phyloP scores from a whole-genome alignment of 2,113 vertebrate genomes.

The Hepsetus odoe region DNA sequence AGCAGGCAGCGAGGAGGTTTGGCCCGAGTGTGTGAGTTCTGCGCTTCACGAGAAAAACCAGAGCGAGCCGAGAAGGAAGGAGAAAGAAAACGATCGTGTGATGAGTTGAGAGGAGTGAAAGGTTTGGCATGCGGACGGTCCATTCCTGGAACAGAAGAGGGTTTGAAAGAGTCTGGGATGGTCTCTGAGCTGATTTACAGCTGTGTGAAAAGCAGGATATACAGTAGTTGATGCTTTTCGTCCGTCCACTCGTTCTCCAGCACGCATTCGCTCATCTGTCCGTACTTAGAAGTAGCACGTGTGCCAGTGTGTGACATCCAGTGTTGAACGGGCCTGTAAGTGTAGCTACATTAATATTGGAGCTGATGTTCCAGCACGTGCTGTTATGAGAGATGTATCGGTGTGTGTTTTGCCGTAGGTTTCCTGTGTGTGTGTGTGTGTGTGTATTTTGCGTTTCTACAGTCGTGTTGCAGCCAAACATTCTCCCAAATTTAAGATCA shows the following conservation, averaged over 20 bases:
- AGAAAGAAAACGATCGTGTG: not conserved
- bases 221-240: constrained; percentile 62
- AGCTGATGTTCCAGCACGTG: not conserved
- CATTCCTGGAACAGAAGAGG: constrained; percentile 50
- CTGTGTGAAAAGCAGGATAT: constrained; percentile 77
- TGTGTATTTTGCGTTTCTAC: too few species aligned
- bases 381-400: constrained; percentile 10
- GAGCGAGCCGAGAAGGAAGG: not conserved
- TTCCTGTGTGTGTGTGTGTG: constrained; percentile 26
- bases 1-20: constrained; percentile 28
- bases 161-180: constrained; percentile 56
- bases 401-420: not conserved
- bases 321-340: constrained; percentile 1
- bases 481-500: too few species aligned
- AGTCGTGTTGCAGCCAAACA: too few species aligned
- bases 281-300: not conserved
- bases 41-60: not conserved
- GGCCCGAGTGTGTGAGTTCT: constrained; percentile 15
- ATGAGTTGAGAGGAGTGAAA: constrained; percentile 33
- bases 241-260: constrained; percentile 38
- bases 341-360: constrained; percentile 30
- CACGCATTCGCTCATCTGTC: not conserved
- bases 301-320: not conserved
- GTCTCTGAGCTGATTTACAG: constrained; percentile 56
- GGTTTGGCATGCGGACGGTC: constrained; percentile 85